These are phyloP conservation scores for Bemisia tabaci DNA, from an alignment of 1,140 invertebrate genomes.

Conservation along the genomic window DNA sequence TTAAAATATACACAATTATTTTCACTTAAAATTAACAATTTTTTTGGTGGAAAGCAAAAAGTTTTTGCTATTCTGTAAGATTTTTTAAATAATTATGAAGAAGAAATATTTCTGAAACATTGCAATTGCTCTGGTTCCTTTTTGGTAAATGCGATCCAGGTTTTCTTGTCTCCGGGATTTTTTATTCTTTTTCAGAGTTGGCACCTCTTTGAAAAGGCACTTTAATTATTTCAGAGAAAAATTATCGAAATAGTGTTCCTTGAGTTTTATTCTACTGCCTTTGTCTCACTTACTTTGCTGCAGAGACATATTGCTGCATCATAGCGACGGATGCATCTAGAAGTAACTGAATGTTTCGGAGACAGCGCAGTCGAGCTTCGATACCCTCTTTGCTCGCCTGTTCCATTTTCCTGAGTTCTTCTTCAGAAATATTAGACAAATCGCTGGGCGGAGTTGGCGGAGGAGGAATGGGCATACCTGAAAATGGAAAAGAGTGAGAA, in stretches of 20 bases:
- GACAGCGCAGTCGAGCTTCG: constrained; percentile 73
- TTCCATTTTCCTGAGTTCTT: constrained; percentile 79
- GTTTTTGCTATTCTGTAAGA: too few relatives aligned
- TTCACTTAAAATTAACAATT: too few relatives aligned
- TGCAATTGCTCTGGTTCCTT: neutral
- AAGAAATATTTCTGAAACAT: too few relatives aligned
- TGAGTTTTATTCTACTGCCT: neutral
- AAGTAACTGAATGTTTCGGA: constrained; percentile 73
- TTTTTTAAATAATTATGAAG: too few relatives aligned
- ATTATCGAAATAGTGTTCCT: neutral
- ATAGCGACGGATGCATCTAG: constrained; percentile 76
- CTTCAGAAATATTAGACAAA: constrained; percentile 56
- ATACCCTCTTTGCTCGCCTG: constrained; percentile 71
- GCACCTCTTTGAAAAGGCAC: neutral
- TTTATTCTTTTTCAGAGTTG: too few relatives aligned
- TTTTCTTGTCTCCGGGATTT: too few relatives aligned
- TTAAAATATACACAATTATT: too few relatives aligned
- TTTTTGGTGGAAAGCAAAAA: too few relatives aligned
- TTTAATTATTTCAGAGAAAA: neutral
- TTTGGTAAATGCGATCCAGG: too few relatives aligned
- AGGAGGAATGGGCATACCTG: constrained; percentile 32
- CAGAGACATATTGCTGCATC: constrained; percentile 74
- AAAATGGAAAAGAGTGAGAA: constrained; percentile 9
- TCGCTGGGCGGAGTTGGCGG: constrained; percentile 53
- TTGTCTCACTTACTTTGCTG: constrained; percentile 27